Evolutionary conservation across 2,888 invertebrate genomes (phyloP).

Genomic region (Epistrophe eligans): DNA sequence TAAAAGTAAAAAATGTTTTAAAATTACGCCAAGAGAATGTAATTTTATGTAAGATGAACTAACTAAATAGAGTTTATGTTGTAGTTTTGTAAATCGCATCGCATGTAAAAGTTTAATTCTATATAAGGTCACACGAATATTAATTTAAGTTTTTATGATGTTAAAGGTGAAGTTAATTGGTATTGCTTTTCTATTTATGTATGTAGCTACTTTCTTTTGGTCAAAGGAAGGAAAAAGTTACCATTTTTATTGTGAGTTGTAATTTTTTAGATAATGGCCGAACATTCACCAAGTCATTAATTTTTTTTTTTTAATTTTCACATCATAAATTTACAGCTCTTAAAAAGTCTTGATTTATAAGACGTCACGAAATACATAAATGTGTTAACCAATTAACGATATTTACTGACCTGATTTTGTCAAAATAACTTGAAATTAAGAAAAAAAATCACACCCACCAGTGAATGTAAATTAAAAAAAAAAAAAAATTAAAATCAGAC

Average conservation of each 20-base stretch:
- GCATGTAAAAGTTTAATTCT: not conserved
- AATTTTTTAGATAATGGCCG: not conserved
- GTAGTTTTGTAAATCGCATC: not conserved
- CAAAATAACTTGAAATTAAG: too few relatives aligned
- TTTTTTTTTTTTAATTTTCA: too few relatives aligned
- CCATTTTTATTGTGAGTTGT: not conserved
- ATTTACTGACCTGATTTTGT: too few relatives aligned
- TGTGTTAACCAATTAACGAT: too few relatives aligned
- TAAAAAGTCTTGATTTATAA: too few relatives aligned
- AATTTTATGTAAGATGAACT: not conserved
- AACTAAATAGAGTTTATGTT: not conserved
- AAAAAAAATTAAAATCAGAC: not conserved
- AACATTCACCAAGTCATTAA: too few relatives aligned
- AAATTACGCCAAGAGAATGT: not conserved
- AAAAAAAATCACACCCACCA: too few relatives aligned
- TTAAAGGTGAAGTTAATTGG: not conserved
- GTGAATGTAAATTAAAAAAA: too few relatives aligned
- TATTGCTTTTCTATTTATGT: not conserved
- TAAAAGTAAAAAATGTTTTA: too few relatives aligned
- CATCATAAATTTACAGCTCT: too few relatives aligned
- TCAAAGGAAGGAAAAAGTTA: not conserved
- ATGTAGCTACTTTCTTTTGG: not conserved
- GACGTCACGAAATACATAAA: too few relatives aligned
- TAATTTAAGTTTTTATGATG: not conserved
- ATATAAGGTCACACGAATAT: constrained; percentile 13